Evolutionary conservation across 1,140 invertebrate genomes (phyloP).

Genomic region (Pseudoatta argentina): DNA sequence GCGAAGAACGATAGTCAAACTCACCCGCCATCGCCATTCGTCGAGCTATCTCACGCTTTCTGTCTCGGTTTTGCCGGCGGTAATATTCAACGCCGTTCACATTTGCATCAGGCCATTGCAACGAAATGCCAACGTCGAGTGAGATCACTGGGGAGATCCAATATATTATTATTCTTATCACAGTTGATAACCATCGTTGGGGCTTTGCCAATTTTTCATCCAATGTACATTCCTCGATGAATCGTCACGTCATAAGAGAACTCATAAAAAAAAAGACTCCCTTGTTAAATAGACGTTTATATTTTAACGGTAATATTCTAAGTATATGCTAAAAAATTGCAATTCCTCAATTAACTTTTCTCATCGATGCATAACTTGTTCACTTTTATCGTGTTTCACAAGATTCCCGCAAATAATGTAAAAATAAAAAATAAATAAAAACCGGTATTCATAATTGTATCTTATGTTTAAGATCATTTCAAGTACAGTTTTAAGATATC

Average conservation of each 20-base stretch:
- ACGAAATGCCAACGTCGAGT: not conserved
- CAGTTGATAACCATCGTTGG: not conserved
- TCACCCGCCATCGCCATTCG: not conserved
- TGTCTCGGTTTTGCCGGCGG: slow-evolving; percentile 16
- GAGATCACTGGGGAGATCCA: not conserved
- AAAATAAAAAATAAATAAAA: too few species aligned
- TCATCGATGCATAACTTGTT: too few species aligned
- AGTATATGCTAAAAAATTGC: not conserved
- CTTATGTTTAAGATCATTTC: too few species aligned
- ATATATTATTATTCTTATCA: slow-evolving; percentile 15
- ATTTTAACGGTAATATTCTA: not conserved
- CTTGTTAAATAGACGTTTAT: not conserved
- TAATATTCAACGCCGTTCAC: not conserved
- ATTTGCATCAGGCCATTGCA: slow-evolving; percentile 7
- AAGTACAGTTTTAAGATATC: too few species aligned
- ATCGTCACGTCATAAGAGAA: not conserved
- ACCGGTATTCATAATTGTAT: too few species aligned
- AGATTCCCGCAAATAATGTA: too few species aligned
- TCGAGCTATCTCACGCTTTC: not conserved
- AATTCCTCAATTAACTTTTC: not conserved
- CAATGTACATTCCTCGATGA: not conserved
- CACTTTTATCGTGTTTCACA: too few species aligned
- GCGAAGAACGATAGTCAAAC: slow-evolving; percentile 23
- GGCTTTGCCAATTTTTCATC: not conserved
- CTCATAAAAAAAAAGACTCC: not conserved